Evolutionary conservation across 1,140 invertebrate species (phyloP).

Genomic region (Drosophila arizonae): DNA sequence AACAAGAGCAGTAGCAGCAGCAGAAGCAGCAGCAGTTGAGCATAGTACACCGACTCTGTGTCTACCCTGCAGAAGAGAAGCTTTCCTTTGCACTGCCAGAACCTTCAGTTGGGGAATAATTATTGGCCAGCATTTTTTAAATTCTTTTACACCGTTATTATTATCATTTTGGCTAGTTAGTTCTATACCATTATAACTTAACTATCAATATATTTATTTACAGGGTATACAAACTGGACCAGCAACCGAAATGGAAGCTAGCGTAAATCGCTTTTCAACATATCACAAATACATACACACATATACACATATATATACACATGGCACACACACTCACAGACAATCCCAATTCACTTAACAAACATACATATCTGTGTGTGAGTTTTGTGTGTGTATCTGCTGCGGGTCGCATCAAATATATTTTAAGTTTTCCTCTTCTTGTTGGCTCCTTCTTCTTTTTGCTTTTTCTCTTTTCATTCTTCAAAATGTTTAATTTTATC

Average conservation of each 20-base stretch:
- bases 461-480: background rate
- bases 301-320: background rate
- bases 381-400: background rate
- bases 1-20: slow-evolving; percentile 16
- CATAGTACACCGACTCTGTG: background rate
- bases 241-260: slow-evolving; percentile 66
- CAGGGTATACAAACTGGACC: slow-evolving; percentile 22
- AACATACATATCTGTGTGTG: background rate
- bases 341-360: background rate
- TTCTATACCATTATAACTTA: too few species aligned
- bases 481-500: slow-evolving; percentile 67
- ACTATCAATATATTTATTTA: too few species aligned
- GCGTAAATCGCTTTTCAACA: slow-evolving; percentile 69
- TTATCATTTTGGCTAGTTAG: too few species aligned
- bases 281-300: slow-evolving; percentile 56
- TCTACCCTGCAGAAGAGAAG: background rate
- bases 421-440: slow-evolving; percentile 66
- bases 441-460: slow-evolving; percentile 11
- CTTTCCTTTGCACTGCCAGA: too few species aligned
- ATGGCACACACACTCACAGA: background rate
- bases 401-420: slow-evolving; percentile 46
- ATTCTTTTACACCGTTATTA: too few species aligned
- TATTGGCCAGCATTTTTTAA: background rate
- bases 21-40: slow-evolving; percentile 18
- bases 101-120: too few species aligned